Evolutionary conservation across 2,888 invertebrate genomes (phyloP).

Genomic region (Tortrix viridana): DNA sequence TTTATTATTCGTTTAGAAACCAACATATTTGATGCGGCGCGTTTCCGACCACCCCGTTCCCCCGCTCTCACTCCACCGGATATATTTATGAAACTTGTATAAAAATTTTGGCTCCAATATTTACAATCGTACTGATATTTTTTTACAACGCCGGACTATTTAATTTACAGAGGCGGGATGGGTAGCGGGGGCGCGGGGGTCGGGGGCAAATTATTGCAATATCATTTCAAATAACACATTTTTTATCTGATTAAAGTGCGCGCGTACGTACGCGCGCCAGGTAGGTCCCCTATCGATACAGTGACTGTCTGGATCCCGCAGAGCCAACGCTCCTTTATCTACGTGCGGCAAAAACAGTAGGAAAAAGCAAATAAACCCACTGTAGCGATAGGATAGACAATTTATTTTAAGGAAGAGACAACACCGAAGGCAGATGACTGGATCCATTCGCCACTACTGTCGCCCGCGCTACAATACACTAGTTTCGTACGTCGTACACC

Average conservation of each 20-base stretch:
- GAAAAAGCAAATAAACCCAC: constrained; percentile 75
- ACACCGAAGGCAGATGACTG: constrained; percentile 79
- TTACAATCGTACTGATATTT: constrained; percentile 74
- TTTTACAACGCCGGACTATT: constrained; percentile 77
- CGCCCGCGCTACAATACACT: constrained; percentile 63
- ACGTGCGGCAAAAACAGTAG: constrained; percentile 52
- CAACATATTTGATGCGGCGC: constrained; percentile 32
- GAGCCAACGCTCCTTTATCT: constrained; percentile 41
- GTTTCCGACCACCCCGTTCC: constrained; percentile 38
- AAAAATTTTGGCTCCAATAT: constrained; percentile 82
- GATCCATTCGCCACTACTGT: constrained; percentile 58
- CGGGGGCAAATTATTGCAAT: constrained; percentile 61
- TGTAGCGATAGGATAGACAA: constrained; percentile 77
- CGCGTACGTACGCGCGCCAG: constrained; percentile 63
- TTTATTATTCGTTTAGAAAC: constrained; percentile 38
- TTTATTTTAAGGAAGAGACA: constrained; percentile 75
- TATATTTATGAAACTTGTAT: constrained; percentile 79
- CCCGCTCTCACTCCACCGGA: constrained; percentile 64
- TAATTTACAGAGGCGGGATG: constrained; percentile 74
- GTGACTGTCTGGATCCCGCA: constrained; percentile 52
- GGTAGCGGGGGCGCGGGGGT: constrained; percentile 56
- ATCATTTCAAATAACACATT: constrained; percentile 80
- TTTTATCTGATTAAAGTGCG: constrained; percentile 75
- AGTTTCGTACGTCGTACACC: constrained; percentile 55
- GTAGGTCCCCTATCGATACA: constrained; percentile 78